Conservation (phyloP, 2,113 vertebrate species). For the Atrichornis clamosus region DNA sequence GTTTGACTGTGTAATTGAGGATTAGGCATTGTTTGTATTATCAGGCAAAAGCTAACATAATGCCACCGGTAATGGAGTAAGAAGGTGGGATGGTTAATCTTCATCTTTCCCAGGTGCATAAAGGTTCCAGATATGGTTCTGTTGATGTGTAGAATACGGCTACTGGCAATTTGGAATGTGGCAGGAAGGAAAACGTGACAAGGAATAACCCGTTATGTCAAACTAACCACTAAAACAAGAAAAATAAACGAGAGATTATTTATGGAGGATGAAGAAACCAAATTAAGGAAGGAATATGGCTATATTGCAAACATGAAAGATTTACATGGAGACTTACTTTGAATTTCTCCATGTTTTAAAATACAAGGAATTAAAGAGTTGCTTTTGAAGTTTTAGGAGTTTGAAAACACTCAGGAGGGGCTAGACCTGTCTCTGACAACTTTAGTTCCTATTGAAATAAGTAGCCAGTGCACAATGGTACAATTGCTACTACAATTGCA, state of each 20-base stretch:
- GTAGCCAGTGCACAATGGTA: accelerated
- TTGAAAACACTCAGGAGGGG: background rate
- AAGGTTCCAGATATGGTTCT: background rate
- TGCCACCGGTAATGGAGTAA: background rate
- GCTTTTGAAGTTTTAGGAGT: background rate
- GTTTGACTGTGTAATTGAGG: background rate
- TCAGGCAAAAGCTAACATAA: background rate
- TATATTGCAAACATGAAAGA: background rate
- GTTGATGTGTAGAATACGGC: background rate
- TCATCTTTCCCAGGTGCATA: background rate
- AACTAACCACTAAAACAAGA: background rate
- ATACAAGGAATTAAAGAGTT: background rate
- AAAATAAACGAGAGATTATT: background rate
- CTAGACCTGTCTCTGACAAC: background rate
- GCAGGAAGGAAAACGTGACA: background rate
- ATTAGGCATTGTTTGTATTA: background rate
- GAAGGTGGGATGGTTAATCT: background rate
- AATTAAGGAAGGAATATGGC: background rate
- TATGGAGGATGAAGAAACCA: background rate
- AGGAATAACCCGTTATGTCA: background rate
- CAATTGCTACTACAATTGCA: background rate
- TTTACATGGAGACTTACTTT: background rate
- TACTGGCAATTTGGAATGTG: background rate
- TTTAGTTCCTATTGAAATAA: background rate
- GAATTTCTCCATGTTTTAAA: background rate